phyloP scores from a whole-genome alignment of 2,797 vertebrate species.

The Cheirogaleus major region DNA sequence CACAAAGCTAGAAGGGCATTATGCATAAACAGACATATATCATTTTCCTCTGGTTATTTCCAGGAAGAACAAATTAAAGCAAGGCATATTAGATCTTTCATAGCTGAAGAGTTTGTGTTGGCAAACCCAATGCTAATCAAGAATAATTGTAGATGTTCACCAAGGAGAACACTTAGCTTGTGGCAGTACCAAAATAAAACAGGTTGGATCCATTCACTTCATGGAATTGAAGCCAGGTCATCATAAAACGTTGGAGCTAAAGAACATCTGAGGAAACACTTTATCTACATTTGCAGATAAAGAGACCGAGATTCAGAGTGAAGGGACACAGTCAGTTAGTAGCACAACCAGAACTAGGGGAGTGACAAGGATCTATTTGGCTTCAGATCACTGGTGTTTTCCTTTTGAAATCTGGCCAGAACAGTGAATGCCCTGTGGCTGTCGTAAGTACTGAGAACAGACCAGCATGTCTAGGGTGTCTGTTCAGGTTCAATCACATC shows the following conservation, averaged over 20 bases:
- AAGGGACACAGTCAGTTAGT: background rate
- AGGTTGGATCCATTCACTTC: background rate
- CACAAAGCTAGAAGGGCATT: background rate
- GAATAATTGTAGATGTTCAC: background rate
- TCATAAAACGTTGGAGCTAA: background rate
- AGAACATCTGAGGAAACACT: background rate
- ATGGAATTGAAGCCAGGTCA: background rate
- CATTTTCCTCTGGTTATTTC: background rate
- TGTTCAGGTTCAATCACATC: slow-evolving; percentile 55
- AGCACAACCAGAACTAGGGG: background rate
- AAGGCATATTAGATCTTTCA: background rate
- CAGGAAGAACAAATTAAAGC: slow-evolving; percentile 21
- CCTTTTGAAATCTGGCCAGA: slow-evolving; percentile 27
- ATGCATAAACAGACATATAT: background rate
- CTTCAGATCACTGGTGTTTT: background rate
- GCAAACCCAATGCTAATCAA: background rate
- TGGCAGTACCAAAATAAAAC: background rate
- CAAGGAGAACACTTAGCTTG: background rate
- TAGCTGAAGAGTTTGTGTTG: background rate
- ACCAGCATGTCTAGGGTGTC: background rate
- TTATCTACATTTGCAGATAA: background rate
- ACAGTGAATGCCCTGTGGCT: slow-evolving; percentile 41
- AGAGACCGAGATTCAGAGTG: background rate
- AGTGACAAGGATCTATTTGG: background rate
- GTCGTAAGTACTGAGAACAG: background rate